phyloP scores from a whole-genome alignment of 2,113 vertebrate genomes.

The Loxodonta africana region DNA sequence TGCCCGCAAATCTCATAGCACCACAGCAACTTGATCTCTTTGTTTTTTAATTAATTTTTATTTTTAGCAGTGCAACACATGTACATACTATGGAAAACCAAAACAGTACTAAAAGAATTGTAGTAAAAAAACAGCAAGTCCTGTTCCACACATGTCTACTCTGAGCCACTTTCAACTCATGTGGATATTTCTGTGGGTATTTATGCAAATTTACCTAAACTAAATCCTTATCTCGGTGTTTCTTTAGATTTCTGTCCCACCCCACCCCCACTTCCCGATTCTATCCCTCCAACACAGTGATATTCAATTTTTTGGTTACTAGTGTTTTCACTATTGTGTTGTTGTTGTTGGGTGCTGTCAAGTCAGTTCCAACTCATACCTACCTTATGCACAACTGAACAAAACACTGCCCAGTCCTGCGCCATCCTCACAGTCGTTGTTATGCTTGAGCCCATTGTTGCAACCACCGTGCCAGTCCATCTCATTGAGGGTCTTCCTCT shows the following conservation, averaged over 20 bases:
- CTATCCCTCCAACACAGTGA: not conserved
- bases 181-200: not conserved
- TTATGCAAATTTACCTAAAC: not conserved
- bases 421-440: too few relatives aligned
- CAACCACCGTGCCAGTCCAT: too few relatives aligned
- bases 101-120: not conserved
- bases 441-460: too few relatives aligned
- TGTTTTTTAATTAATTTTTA: conserved; percentile 12
- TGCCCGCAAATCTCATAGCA: not conserved
- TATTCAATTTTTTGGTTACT: not conserved
- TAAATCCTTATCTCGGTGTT: not conserved
- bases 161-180: not conserved
- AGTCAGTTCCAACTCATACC: too few relatives aligned
- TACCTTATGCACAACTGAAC: too few relatives aligned
- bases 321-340: too few relatives aligned
- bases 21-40: not conserved
- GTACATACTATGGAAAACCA: not conserved
- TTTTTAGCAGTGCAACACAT: not conserved
- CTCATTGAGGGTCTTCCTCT: too few relatives aligned
- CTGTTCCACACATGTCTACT: not conserved
- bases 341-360: too few relatives aligned
- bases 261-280: not conserved
- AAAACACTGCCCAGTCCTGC: too few relatives aligned
- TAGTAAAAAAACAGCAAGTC: not conserved
- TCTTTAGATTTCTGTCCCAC: not conserved